phyloP scores from a whole-genome alignment of 2,113 vertebrate species.

The Ictidomys tridecemlineatus region DNA sequence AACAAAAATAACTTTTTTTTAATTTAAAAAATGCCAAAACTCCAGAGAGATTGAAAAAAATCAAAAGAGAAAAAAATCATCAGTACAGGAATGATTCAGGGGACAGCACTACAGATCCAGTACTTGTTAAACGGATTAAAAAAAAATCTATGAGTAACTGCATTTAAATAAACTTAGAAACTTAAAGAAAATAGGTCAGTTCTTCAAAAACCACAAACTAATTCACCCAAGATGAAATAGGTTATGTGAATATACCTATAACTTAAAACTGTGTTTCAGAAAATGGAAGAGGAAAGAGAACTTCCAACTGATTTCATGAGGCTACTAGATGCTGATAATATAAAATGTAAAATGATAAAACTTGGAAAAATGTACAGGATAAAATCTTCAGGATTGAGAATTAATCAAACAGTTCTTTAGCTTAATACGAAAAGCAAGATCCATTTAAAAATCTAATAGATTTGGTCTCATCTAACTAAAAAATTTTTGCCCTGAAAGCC shows the following conservation, averaged over 20 bases:
- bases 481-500: background rate
- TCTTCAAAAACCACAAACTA: background rate
- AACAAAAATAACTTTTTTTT: background rate
- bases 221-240: background rate
- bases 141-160: background rate
- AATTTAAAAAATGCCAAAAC: background rate
- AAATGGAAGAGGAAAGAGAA: background rate
- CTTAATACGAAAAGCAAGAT: background rate
- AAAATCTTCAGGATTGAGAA: background rate
- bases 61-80: background rate
- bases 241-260: background rate
- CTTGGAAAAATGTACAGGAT: background rate
- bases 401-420: background rate
- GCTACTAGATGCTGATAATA: background rate
- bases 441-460: background rate
- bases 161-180: background rate
- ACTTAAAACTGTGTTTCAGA: background rate
- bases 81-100: background rate
- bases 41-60: background rate
- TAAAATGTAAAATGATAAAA: background rate
- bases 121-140: background rate
- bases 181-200: background rate
- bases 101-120: background rate
- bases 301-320: background rate
- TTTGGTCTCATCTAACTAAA: background rate